These are phyloP conservation scores for Pterobdella sp. DNA, from an alignment of 2,888 invertebrate species.

Conservation along the genomic window DNA sequence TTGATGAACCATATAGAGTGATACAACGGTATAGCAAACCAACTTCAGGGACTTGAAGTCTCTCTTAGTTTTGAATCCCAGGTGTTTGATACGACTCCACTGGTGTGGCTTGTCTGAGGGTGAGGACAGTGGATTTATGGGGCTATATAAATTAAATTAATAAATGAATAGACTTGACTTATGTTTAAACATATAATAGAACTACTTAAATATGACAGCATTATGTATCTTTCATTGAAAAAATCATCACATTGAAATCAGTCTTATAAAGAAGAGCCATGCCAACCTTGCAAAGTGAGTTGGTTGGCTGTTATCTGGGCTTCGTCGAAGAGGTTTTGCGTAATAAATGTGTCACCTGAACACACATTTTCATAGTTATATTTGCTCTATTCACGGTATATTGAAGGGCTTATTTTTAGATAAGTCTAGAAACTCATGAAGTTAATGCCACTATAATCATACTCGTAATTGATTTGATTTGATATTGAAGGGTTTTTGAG, in stretches of 20 bases:
- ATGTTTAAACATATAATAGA: too few species aligned
- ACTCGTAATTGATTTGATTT: too few species aligned
- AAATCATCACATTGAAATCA: too few species aligned
- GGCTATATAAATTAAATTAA: too few species aligned
- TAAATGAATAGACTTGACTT: too few species aligned
- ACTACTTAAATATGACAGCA: too few species aligned
- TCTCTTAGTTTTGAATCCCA: slow-evolving; percentile 73
- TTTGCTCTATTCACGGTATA: neutral
- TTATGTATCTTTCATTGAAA: too few species aligned
- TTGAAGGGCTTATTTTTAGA: neutral
- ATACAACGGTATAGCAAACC: slow-evolving; percentile 42
- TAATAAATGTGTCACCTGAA: slow-evolving; percentile 77
- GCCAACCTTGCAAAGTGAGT: slow-evolving; percentile 76
- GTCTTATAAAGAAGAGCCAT: slow-evolving; percentile 51
- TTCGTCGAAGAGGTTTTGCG: slow-evolving; percentile 90
- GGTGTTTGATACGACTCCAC: slow-evolving; percentile 85
- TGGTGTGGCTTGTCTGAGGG: slow-evolving; percentile 57
- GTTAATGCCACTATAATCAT: too few species aligned
- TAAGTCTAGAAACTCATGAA: too few species aligned
- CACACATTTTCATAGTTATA: neutral
- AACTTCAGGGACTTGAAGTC: slow-evolving; percentile 72
- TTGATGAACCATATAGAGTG: neutral
- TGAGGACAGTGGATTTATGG: too few species aligned
- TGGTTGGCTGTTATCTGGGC: slow-evolving; percentile 88
- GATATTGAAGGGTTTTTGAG: too few species aligned